phyloP scores from a whole-genome alignment of 2,888 invertebrate genomes.

The Polyommatus iphigenia region DNA sequence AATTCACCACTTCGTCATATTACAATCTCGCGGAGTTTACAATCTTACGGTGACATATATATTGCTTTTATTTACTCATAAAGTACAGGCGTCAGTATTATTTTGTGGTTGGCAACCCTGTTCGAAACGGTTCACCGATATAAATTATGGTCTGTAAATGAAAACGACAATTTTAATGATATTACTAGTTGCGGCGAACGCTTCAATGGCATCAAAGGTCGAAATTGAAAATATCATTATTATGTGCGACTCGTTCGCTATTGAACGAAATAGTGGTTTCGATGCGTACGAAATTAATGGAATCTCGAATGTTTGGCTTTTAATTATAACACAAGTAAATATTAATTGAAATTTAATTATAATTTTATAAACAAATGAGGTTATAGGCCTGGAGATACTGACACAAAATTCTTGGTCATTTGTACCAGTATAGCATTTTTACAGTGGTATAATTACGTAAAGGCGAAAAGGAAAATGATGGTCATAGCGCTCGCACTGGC shows the following conservation, averaged over 20 bases:
- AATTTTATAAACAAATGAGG: neutral
- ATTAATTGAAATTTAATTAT: neutral
- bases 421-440: too few relatives aligned
- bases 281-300: neutral
- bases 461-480: too few relatives aligned
- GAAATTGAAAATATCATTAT: conserved; percentile 8
- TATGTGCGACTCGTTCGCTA: neutral
- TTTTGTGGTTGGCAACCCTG: neutral
- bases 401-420: too few relatives aligned
- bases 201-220: neutral
- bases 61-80: too few relatives aligned
- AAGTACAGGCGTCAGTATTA: too few relatives aligned
- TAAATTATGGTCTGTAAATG: conserved; percentile 6
- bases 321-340: neutral
- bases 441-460: too few relatives aligned
- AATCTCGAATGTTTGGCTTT: neutral
- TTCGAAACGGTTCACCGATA: conserved; percentile 1
- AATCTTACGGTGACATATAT: too few relatives aligned
- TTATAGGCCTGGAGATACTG: too few relatives aligned
- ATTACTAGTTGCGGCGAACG: neutral
- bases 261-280: conserved; percentile 5
- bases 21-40: too few relatives aligned
- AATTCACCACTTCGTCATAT: too few relatives aligned
- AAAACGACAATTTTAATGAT: conserved; percentile 14
- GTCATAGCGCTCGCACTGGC: too few relatives aligned